Conservation (phyloP, 2,113 vertebrate species). For the Nettapus auritus region DNA sequence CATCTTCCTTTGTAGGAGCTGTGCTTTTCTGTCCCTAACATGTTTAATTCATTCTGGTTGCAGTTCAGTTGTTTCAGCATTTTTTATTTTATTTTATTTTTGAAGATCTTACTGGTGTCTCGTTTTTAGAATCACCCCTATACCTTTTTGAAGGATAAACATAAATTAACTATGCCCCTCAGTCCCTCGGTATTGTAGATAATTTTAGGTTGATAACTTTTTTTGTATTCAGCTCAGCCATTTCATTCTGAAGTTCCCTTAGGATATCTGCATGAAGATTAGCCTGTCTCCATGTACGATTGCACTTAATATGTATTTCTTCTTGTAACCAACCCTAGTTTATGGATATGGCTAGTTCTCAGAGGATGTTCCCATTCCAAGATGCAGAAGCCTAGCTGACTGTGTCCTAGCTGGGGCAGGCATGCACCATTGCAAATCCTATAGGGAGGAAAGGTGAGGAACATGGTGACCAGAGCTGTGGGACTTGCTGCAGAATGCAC, state of each 20-base stretch:
- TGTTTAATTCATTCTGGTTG: conserved; percentile 47
- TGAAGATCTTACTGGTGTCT: neutral
- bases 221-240: neutral
- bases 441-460: neutral
- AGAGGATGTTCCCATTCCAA: neutral
- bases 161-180: neutral
- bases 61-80: neutral
- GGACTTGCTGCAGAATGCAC: neutral
- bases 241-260: conserved; percentile 7
- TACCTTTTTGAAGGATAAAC: conserved; percentile 8
- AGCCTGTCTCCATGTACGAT: neutral
- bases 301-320: neutral
- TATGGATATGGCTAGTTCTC: neutral
- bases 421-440: neutral
- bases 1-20: conserved; percentile 10
- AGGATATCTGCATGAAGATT: conserved; percentile 2
- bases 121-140: neutral
- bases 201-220: conserved; percentile 20
- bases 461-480: neutral
- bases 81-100: neutral
- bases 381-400: neutral
- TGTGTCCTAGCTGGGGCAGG: neutral
- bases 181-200: neutral
- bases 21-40: conserved; percentile 10
- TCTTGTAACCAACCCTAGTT: neutral